Evolutionary conservation across 2,113 vertebrate genomes (phyloP), one percentile per base, ranked within the genome.

Genomic region (Toxotes jaculatrix): DNA sequence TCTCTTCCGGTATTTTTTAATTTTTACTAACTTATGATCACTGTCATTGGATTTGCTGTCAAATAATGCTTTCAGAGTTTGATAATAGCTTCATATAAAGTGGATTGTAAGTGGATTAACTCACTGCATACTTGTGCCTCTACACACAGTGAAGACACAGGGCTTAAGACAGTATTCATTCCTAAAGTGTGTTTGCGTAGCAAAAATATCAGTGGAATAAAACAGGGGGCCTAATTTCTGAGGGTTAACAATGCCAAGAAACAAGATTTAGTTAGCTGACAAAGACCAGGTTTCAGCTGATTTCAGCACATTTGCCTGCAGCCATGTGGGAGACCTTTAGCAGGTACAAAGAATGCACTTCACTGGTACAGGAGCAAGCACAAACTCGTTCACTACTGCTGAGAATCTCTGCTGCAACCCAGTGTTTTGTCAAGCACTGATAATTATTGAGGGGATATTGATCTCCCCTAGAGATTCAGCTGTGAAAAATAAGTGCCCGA

Each of bases 311-410:
- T 70, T 67, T 36, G 8, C n/a, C 21, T 49, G 36, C 42, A 34
- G 31, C 45, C 5, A 57, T 5, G 17, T 69, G 62, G 17, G n/a
- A 61, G 56, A 31, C 32, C 69, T 47, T 53, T 34, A 70, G 60
- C 85, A 57, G 23, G 61, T 47, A 31, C 7, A 59, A 88, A 47
- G 86, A 90, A 88, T 86, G 76, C 69, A 47, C 8, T 43, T 55
- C 40, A 57, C 7, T 40, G 13, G 5, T 4, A 67, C 17, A 72
- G 53, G 5, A 56, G 47, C 94, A 83, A 67, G 93, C 43, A 73
- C 56, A 38, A 62, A 90, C 93, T 45, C 87, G 93, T 85, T 82
- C 68, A 66, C 4, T 2, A 13, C 32, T 86, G 36, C 74, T 32
- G 38, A 68, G 74, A 67, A 77, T 34, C 51, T 68, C 42, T 27